Evolutionary conservation across 2,113 vertebrate genomes (phyloP).

Genomic region (Benitochromis conjunctus): DNA sequence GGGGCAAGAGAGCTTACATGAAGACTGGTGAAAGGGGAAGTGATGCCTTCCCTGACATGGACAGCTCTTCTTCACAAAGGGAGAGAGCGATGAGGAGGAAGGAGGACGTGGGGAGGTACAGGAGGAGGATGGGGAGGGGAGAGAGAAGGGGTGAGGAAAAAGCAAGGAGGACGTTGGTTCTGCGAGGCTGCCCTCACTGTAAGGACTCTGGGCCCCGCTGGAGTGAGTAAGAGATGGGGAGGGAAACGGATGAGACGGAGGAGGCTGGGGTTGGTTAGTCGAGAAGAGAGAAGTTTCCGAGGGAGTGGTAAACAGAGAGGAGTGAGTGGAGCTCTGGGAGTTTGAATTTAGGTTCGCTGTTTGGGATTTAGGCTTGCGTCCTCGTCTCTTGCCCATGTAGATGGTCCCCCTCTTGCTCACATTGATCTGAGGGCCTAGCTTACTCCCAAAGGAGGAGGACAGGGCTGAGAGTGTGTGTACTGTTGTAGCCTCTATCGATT

Average conservation of each 20-base stretch:
- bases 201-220: slow-evolving; percentile 89
- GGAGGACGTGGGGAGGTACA: slow-evolving; percentile 63
- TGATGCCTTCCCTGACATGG: slow-evolving; percentile 68
- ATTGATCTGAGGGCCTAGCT: slow-evolving; percentile 93
- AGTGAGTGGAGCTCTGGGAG: slow-evolving; percentile 45
- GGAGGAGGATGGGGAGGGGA: slow-evolving; percentile 67
- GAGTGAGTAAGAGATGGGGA: slow-evolving; percentile 86
- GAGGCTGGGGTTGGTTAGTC: slow-evolving; percentile 67
- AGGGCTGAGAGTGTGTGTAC: slow-evolving; percentile 86
- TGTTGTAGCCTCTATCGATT: slow-evolving; percentile 79
- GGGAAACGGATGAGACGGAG: slow-evolving; percentile 78
- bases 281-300: slow-evolving; percentile 74
- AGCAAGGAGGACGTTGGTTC: slow-evolving; percentile 70
- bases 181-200: slow-evolving; percentile 84
- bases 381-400: slow-evolving; percentile 97
- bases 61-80: slow-evolving; percentile 81
- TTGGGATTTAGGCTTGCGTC: slow-evolving; percentile 89
- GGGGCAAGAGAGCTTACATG: slow-evolving; percentile 75
- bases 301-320: slow-evolving; percentile 67
- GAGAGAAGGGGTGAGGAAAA: slow-evolving; percentile 60
- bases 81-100: slow-evolving; percentile 62
- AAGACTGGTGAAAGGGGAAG: slow-evolving; percentile 71
- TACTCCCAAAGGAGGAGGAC: slow-evolving; percentile 89
- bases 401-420: slow-evolving; percentile 99
- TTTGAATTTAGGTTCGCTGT: not conserved